A percentile compares a stretch with the other conserved stretches of the same genome.
These are phyloP conservation scores for Zaprionus taronus DNA, from an alignment of 1,140 invertebrate species.

Conservation along the genomic window DNA sequence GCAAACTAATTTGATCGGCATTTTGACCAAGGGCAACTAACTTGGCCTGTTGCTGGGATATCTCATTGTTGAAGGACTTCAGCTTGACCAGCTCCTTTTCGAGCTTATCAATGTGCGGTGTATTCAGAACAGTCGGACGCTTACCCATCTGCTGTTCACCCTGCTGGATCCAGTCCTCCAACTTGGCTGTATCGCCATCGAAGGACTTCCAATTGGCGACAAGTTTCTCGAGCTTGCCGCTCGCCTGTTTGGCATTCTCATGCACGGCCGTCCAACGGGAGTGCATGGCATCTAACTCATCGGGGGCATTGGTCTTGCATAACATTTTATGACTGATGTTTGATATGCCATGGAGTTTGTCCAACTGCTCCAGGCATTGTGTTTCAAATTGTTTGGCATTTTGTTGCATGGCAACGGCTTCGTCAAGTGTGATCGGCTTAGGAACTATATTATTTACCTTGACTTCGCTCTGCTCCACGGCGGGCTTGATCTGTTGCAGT, in stretches of 20 bases:
- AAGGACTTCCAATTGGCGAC: constrained; percentile 92
- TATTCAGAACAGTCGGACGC: constrained; percentile 87
- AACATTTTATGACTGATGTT: constrained; percentile 90
- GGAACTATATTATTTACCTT: constrained; percentile 89
- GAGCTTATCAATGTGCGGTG: constrained; percentile 89
- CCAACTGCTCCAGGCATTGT: constrained; percentile 91
- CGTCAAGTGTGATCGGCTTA: constrained; percentile 90
- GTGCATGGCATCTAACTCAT: constrained; percentile 93
- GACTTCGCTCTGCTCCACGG: constrained; percentile 94
- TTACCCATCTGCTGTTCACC: constrained; percentile 87
- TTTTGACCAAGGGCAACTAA: constrained; percentile 91
- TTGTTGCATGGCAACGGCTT: constrained; percentile 91
- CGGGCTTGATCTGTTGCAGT: constrained; percentile 92
- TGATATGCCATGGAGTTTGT: constrained; percentile 89
- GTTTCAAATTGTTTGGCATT: constrained; percentile 89
- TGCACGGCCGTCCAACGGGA: constrained; percentile 92
- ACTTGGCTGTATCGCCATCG: constrained; percentile 89
- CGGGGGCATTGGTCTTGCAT: constrained; percentile 89
- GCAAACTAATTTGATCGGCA: constrained; percentile 91
- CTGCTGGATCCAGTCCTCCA: constrained; percentile 90
- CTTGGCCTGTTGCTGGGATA: constrained; percentile 92
- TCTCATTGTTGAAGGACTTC: constrained; percentile 92
- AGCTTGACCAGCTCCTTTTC: constrained; percentile 89
- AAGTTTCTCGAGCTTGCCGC: constrained; percentile 91
- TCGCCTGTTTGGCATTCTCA: constrained; percentile 89